Conservation (phyloP, 1,140 invertebrate genomes). For the Steinernema khuongi region DNA sequence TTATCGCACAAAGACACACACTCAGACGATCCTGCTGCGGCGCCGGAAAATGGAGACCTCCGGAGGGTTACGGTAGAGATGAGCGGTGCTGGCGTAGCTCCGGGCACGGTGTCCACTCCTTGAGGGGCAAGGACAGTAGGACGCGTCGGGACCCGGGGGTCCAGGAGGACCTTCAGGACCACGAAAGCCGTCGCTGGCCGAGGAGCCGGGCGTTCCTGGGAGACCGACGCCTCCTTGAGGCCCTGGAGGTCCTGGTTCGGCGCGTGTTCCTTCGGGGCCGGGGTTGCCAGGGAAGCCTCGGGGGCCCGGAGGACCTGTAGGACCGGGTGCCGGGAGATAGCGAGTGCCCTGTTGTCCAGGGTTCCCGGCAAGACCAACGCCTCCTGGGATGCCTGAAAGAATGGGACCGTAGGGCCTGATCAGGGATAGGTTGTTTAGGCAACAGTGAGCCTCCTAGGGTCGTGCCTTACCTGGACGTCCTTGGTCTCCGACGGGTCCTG, state of each 20-base stretch:
- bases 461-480: slow-evolving; percentile 16
- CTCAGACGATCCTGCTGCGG: not conserved
- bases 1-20: no score
- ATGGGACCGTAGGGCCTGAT: no score
- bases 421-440: not conserved
- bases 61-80: not conserved
- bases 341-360: slow-evolving; percentile 1
- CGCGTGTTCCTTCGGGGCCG: not conserved
- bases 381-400: slow-evolving; percentile 7
- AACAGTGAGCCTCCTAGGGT: not conserved
- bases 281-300: not conserved
- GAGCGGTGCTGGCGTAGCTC: not conserved
- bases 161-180: slow-evolving; percentile 4
- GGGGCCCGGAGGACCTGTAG: slow-evolving; percentile 1
- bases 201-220: not conserved
- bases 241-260: not conserved
- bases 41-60: not conserved
- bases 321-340: not conserved
- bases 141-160: slow-evolving; percentile 16
- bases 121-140: slow-evolving; percentile 20
- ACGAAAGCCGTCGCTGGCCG: not conserved
- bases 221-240: slow-evolving; percentile 10
- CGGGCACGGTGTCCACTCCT: no score
- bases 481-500: not conserved
- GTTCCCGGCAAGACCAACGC: not conserved